These are phyloP conservation scores for Dorcus hopei DNA, from an alignment of 2,888 invertebrate genomes.

Conservation along the genomic window DNA sequence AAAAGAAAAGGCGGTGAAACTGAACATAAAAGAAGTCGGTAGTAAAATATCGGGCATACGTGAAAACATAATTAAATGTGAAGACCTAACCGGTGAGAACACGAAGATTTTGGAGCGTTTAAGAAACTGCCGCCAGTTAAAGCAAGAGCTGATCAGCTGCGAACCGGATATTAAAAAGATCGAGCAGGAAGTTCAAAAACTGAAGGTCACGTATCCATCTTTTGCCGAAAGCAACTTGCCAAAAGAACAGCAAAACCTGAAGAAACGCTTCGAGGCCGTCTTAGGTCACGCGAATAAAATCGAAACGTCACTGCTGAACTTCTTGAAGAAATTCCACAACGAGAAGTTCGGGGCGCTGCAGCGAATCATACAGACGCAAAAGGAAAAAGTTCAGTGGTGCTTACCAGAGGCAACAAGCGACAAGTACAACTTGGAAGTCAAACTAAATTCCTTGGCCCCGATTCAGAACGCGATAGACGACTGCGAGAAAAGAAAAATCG, in stretches of 20 bases:
- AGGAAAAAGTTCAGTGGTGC: constrained; percentile 91
- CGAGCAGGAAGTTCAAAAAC: constrained; percentile 64
- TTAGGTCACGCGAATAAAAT: constrained; percentile 78
- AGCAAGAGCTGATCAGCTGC: constrained; percentile 66
- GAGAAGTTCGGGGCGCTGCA: constrained; percentile 81
- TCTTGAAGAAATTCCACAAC: constrained; percentile 82
- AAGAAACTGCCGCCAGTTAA: constrained; percentile 69
- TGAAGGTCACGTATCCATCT: constrained; percentile 72
- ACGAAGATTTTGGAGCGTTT: constrained; percentile 77
- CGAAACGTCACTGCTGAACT: constrained; percentile 71
- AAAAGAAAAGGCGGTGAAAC: constrained; percentile 69
- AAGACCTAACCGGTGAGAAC: constrained; percentile 86
- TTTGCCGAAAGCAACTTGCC: constrained; percentile 74
- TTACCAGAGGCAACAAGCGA: constrained; percentile 85
- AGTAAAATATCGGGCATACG: constrained; percentile 59
- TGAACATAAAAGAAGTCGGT: constrained; percentile 67
- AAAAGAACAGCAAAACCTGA: constrained; percentile 79
- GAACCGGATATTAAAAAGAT: constrained; percentile 67
- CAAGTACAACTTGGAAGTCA: constrained; percentile 88
- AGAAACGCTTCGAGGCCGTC: constrained; percentile 79
- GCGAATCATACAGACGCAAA: constrained; percentile 74
- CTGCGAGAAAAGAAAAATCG: constrained; percentile 63
- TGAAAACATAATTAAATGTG: constrained; percentile 83
- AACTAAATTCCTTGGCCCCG: constrained; percentile 75
- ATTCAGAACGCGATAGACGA: constrained; percentile 71